Evolutionary conservation across 2,888 invertebrate genomes (phyloP).

Genomic region (Eupithecia subumbrata): DNA sequence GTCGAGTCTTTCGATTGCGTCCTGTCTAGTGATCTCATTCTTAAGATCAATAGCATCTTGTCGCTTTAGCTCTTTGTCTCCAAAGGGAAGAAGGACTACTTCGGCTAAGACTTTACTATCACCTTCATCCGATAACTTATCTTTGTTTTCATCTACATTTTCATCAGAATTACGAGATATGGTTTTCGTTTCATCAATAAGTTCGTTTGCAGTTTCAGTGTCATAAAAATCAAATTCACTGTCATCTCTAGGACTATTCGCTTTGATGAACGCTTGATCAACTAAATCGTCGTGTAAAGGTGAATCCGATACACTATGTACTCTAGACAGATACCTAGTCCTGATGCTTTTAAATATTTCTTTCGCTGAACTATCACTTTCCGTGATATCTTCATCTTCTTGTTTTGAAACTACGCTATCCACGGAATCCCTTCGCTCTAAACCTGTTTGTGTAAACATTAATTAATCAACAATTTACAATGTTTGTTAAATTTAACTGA

Average conservation of each 20-base stretch:
- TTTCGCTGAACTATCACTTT: slow-evolving; percentile 68
- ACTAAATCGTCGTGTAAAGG: slow-evolving; percentile 60
- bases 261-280: slow-evolving; percentile 72
- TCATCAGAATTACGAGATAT: slow-evolving; percentile 43
- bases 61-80: slow-evolving; percentile 62
- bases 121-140: slow-evolving; percentile 43
- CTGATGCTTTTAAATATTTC: slow-evolving; percentile 75
- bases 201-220: slow-evolving; percentile 72
- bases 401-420: slow-evolving; percentile 63
- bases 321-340: slow-evolving; percentile 74
- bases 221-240: slow-evolving; percentile 59
- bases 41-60: slow-evolving; percentile 68
- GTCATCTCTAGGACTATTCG: slow-evolving; percentile 51
- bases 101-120: slow-evolving; percentile 52
- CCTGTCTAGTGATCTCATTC: slow-evolving; percentile 51
- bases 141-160: slow-evolving; percentile 40
- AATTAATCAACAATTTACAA: slow-evolving; percentile 66
- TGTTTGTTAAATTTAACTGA: slow-evolving; percentile 59
- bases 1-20: slow-evolving; percentile 51
- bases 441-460: slow-evolving; percentile 73
- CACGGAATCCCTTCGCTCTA: slow-evolving; percentile 73
- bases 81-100: slow-evolving; percentile 55
- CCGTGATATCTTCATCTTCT: slow-evolving; percentile 60
- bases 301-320: slow-evolving; percentile 71
- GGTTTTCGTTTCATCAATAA: slow-evolving; percentile 52